Evolutionary conservation across 2,797 vertebrate species (phyloP).

Genomic region (Sciurus carolinensis): DNA sequence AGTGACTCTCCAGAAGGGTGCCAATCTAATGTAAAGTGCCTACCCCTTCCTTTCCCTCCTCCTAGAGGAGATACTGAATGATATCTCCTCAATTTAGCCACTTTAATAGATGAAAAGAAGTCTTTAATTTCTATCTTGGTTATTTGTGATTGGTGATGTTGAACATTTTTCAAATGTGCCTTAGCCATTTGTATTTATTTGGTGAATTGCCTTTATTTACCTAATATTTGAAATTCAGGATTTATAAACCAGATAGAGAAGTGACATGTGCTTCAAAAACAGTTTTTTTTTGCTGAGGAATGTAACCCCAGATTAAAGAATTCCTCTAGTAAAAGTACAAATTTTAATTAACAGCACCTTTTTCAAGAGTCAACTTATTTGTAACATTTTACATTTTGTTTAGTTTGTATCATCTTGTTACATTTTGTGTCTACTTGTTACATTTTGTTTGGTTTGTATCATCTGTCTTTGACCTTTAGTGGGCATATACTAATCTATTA

Average conservation of each 20-base stretch:
- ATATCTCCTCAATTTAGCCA: neutral
- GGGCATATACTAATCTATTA: neutral
- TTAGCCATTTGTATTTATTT: conserved; percentile 21
- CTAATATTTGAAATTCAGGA: conserved; percentile 18
- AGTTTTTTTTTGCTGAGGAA: conserved; percentile 22
- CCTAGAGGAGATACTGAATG: neutral
- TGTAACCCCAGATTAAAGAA: neutral
- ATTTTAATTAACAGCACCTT: conserved; percentile 29
- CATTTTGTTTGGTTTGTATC: neutral
- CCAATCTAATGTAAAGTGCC: neutral
- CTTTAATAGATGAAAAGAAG: neutral
- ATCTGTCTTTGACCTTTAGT: neutral
- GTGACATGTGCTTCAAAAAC: neutral
- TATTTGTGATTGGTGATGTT: neutral
- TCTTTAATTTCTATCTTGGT: neutral
- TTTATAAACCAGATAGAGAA: neutral
- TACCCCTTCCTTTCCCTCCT: neutral
- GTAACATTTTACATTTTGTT: neutral
- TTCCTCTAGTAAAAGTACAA: neutral
- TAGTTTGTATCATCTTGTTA: neutral
- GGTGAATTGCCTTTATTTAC: conserved; percentile 25
- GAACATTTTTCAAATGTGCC: neutral
- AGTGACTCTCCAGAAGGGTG: conserved; percentile 24
- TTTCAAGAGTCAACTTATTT: neutral
- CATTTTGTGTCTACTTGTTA: neutral